A percentile compares a stretch with the other conserved stretches of the same genome.
These are phyloP conservation scores for Diabrotica undecimpunctata DNA, from an alignment of 1,140 invertebrate genomes.

Conservation along the genomic window DNA sequence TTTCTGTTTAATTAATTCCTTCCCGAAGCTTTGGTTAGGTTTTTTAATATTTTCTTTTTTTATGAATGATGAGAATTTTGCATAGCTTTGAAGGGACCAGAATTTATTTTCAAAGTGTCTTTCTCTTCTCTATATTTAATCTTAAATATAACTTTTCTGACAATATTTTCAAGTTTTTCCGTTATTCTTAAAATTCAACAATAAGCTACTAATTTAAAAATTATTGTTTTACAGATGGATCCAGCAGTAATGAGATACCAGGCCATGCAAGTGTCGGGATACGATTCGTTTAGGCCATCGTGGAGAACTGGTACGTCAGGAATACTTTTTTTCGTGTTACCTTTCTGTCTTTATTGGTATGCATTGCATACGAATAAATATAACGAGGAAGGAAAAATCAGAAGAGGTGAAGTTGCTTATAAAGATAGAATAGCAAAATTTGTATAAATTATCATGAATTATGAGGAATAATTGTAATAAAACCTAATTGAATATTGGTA, in stretches of 20 bases:
- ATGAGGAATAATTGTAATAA: background rate
- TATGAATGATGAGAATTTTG: too few species aligned
- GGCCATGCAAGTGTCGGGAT: conserved; percentile 61
- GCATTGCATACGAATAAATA: conserved; percentile 54
- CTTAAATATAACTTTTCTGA: too few species aligned
- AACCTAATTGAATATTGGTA: background rate
- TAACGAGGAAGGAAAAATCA: conserved; percentile 54
- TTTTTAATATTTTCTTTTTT: too few species aligned
- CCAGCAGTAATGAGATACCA: conserved; percentile 65
- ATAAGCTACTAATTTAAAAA: background rate
- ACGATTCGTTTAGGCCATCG: conserved; percentile 66
- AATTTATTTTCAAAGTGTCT: too few species aligned
- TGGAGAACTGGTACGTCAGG: conserved; percentile 54
- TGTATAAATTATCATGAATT: conserved; percentile 11
- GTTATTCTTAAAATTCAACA: too few species aligned
- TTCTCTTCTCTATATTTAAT: too few species aligned
- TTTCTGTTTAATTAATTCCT: too few species aligned
- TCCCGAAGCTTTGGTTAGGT: too few species aligned
- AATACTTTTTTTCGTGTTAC: conserved; percentile 54
- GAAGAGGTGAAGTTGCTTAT: conserved; percentile 68
- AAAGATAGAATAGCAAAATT: conserved; percentile 65
- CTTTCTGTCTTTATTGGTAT: conserved; percentile 55
- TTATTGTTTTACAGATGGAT: conserved; percentile 67
- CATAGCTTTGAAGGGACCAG: too few species aligned
- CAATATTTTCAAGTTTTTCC: too few species aligned